Evolutionary conservation across 2,888 invertebrate genomes (phyloP), one percentile per base, ranked within the genome.

Genomic region (Chalcis sispes): DNA sequence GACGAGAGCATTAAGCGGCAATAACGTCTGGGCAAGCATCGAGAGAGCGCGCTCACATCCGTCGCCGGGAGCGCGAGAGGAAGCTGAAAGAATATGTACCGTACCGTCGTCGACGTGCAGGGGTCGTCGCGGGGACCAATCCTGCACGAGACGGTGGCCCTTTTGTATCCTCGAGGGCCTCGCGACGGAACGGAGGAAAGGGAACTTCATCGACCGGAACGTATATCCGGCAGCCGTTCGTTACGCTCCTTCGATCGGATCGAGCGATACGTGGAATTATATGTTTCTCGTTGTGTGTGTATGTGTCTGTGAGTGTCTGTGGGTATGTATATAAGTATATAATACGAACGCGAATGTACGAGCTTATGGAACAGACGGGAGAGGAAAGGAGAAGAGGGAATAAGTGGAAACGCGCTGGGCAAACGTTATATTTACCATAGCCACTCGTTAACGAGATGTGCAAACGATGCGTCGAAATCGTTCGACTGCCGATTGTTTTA

Each of bases 201-300:
- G n/a, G n/a, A n/a, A n/a, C n/a, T n/a, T n/a, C 58, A 72, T 66
- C 65, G 48, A 65, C 66, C 50, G 27, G 50, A n/a, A 66, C 59
- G n/a, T n/a, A n/a, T n/a, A 48, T 66, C 58, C 66, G 58, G 59
- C 7, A n/a, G 36, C 36, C 58, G 25, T 46, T 40, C 48, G 13
- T 66, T 42, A 40, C 25, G 59, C 66, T 65, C 58, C 72, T 50
- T 50, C 50, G 48, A 65, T 65, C 72, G 18, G 18, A 23, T 10
- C 1, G 56, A 2, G 36, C 69, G 58, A 58, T 48, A 42, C 40
- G 13, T 36, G 10, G 10, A 13, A 10, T 18, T 2, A 56, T 25
- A 56, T 4, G 32, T 4, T n/a, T 7, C 5, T 20, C 7, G 2
- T 3, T 20, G 32, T 2, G n/a, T 4, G 15, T 32, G 15, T 13